A percentile compares a stretch with the other conserved stretches of the same genome.
phyloP scores from a whole-genome alignment of 30 jellyfish, hydroid and myxozoan genomes.

The Cassiopea andromeda region DNA sequence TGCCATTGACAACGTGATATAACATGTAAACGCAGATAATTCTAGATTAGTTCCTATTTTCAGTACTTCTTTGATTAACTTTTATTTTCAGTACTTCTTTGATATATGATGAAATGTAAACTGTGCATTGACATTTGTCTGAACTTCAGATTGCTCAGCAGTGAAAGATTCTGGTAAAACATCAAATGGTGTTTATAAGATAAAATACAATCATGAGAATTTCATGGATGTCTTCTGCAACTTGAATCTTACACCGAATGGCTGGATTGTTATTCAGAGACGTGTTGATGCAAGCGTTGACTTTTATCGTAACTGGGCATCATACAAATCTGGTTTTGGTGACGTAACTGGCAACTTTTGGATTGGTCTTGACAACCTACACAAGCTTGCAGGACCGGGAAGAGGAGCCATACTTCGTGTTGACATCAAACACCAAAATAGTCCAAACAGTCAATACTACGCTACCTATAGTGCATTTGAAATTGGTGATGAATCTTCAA shows the following conservation, averaged over 20 bases:
- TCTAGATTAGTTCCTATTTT: no score
- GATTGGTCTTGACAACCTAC: conserved; percentile 56
- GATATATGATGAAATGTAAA: no score
- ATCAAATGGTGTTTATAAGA: conserved; percentile 49
- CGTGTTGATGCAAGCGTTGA: conserved; percentile 27
- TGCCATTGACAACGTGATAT: no score
- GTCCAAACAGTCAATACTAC: conserved; percentile 13
- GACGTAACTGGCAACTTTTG: conserved; percentile 27
- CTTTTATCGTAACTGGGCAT: conserved; percentile 54
- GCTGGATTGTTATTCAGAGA: conserved; percentile 62
- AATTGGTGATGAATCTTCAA: conserved; percentile 49
- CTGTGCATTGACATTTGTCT: no score
- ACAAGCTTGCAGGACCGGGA: conserved; percentile 48
- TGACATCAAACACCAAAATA: conserved; percentile 43
- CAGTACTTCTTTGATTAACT: no score
- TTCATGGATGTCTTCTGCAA: conserved; percentile 49
- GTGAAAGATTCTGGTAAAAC: conserved; percentile 52
- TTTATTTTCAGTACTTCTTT: no score
- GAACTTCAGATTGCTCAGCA: conserved; percentile 34
- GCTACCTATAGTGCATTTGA: conserved; percentile 53
- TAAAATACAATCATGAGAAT: conserved; percentile 3
- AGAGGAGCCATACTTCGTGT: conserved; percentile 42
- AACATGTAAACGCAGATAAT: no score
- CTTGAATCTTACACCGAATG: conserved; percentile 10
- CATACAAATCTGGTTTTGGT: conserved; percentile 55